These are phyloP conservation scores for Cromileptes altivelis DNA, from an alignment of 2,113 vertebrate species.

Conservation along the genomic window DNA sequence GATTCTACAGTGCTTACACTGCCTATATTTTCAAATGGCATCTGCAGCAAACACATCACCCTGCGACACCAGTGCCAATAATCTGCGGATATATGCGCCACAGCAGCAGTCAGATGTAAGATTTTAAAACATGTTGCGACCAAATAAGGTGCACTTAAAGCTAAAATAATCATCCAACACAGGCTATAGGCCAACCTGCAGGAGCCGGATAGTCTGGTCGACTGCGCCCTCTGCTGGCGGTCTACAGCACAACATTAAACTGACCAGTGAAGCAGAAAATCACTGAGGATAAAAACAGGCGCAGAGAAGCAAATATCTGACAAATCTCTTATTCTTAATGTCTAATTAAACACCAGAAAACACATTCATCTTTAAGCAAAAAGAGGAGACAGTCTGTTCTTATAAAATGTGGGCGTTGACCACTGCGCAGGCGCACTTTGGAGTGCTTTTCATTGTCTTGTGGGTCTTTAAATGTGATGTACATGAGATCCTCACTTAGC, in stretches of 20 bases:
- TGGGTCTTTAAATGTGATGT: neutral
- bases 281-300: neutral
- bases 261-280: neutral
- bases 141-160: slow-evolving; percentile 79
- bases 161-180: slow-evolving; percentile 71
- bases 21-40: slow-evolving; percentile 99
- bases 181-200: slow-evolving; percentile 14
- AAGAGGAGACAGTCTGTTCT: neutral
- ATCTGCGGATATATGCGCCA: slow-evolving; percentile 76
- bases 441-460: neutral
- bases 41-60: slow-evolving; percentile 90
- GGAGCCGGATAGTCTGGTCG: slow-evolving; percentile 11
- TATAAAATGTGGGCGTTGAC: slow-evolving; percentile 25
- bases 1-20: slow-evolving; percentile 99
- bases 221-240: slow-evolving; percentile 62
- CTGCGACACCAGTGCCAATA: slow-evolving; percentile 84
- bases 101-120: slow-evolving; percentile 68
- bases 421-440: slow-evolving; percentile 24
- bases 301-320: neutral
- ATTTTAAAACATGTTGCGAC: slow-evolving; percentile 81
- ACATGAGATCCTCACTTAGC: neutral
- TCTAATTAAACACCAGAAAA: neutral
- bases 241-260: rapidly evolving
- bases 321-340: neutral
- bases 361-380: neutral